A percentile compares a stretch with the other conserved stretches of the same genome.
These are phyloP conservation scores for Loriculus beryllinus DNA, from an alignment of 2,797 vertebrate species.

Conservation along the genomic window DNA sequence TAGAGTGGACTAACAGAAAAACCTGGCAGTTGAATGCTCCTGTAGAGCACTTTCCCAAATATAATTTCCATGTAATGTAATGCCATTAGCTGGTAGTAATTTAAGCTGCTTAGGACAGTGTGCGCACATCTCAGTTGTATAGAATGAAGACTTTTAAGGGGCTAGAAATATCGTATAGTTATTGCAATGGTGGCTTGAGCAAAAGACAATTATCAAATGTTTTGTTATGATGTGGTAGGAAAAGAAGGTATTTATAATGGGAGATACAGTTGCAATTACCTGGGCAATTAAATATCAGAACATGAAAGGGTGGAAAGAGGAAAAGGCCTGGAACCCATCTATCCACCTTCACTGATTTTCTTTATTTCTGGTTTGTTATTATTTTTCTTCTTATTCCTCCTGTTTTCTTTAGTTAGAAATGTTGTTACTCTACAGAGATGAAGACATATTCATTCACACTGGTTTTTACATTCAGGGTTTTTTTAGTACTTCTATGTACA, in stretches of 20 bases:
- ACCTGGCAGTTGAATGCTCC: neutral
- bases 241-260: slow-evolving; percentile 60
- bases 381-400: neutral
- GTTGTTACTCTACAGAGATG: neutral
- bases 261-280: slow-evolving; percentile 47
- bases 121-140: neutral
- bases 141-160: neutral
- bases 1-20: neutral
- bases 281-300: slow-evolving; percentile 60
- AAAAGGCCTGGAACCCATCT: neutral
- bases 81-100: neutral
- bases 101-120: neutral
- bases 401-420: neutral
- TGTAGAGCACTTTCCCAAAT: neutral
- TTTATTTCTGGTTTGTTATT: neutral
- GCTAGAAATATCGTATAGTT: slow-evolving; percentile 43
- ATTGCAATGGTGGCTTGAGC: slow-evolving; percentile 45
- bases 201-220: slow-evolving; percentile 53
- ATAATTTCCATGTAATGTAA: neutral
- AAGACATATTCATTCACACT: neutral
- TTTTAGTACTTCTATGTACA: neutral
- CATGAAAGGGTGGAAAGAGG: slow-evolving; percentile 9
- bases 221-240: slow-evolving; percentile 60
- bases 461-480: neutral
- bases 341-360: slow-evolving; percentile 23